phyloP scores from a whole-genome alignment of 2,888 invertebrate genomes.

The Conchocele bisecta region DNA sequence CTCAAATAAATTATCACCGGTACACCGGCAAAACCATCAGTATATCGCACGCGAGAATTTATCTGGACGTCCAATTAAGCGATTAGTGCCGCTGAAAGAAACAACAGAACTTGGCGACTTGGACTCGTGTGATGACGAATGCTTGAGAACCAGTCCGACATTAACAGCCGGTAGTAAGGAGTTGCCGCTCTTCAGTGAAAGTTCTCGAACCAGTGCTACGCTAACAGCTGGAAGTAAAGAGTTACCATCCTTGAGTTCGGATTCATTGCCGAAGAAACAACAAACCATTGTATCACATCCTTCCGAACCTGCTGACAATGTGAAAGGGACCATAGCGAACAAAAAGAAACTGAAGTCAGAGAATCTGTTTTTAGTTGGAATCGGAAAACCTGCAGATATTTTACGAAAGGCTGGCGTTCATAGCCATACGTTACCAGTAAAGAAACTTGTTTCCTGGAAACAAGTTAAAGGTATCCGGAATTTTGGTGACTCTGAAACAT shows the following conservation, averaged over 20 bases:
- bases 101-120: constrained; percentile 34
- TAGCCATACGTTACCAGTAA: constrained; percentile 54
- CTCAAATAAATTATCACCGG: constrained; percentile 44
- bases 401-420: constrained; percentile 56
- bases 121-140: constrained; percentile 49
- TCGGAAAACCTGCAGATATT: constrained; percentile 53
- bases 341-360: constrained; percentile 36
- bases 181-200: too few relatives aligned
- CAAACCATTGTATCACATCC: constrained; percentile 15
- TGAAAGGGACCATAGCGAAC: constrained; percentile 26
- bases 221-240: constrained; percentile 56
- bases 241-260: constrained; percentile 33
- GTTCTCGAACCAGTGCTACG: constrained; percentile 41
- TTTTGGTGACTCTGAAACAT: constrained; percentile 58
- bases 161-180: constrained; percentile 52
- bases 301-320: constrained; percentile 30
- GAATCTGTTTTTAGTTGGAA: constrained; percentile 52
- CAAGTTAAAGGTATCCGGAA: constrained; percentile 67
- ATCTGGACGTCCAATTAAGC: constrained; percentile 39
- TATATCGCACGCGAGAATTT: constrained; percentile 43
- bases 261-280: constrained; percentile 24
- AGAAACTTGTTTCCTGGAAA: constrained; percentile 70
- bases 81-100: constrained; percentile 49
- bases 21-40: constrained; percentile 41
- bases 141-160: constrained; percentile 41